phyloP scores from a whole-genome alignment of 2,797 vertebrate genomes.

The Chaenodraco wilsoni region DNA sequence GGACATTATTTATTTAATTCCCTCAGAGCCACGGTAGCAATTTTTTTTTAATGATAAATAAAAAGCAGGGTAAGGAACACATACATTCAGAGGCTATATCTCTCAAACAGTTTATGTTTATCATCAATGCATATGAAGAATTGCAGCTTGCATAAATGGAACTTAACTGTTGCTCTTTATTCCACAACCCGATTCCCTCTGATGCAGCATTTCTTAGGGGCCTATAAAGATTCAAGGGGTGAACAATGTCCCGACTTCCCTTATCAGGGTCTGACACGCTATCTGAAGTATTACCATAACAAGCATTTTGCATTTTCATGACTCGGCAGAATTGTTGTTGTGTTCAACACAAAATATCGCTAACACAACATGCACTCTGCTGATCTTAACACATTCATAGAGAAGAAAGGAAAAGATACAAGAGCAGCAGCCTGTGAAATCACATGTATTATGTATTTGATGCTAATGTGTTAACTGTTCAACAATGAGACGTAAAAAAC shows the following conservation, averaged over 20 bases:
- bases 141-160: conserved; percentile 36
- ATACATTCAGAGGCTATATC: conserved; percentile 15
- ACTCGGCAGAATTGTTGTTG: conserved; percentile 52
- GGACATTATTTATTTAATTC: not conserved
- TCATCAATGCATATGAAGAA: conserved; percentile 24
- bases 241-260: conserved; percentile 63
- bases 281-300: conserved; percentile 68
- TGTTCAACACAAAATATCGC: conserved; percentile 65
- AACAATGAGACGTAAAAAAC: conserved; percentile 16
- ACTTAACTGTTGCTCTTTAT: conserved; percentile 44
- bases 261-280: conserved; percentile 68
- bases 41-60: not conserved
- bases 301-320: conserved; percentile 59
- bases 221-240: conserved; percentile 57
- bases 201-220: conserved; percentile 45
- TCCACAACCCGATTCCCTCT: conserved; percentile 53
- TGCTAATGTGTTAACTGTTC: conserved; percentile 33
- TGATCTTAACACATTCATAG: conserved; percentile 48
- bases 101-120: conserved; percentile 19
- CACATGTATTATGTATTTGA: conserved; percentile 51
- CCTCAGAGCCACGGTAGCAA: not conserved
- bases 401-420: conserved; percentile 1
- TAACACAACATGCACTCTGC: conserved; percentile 35
- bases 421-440: conserved; percentile 43
- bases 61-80: not conserved